Evolutionary conservation across 2,888 invertebrate species (phyloP).

Genomic region (Creontiades dilutus): DNA sequence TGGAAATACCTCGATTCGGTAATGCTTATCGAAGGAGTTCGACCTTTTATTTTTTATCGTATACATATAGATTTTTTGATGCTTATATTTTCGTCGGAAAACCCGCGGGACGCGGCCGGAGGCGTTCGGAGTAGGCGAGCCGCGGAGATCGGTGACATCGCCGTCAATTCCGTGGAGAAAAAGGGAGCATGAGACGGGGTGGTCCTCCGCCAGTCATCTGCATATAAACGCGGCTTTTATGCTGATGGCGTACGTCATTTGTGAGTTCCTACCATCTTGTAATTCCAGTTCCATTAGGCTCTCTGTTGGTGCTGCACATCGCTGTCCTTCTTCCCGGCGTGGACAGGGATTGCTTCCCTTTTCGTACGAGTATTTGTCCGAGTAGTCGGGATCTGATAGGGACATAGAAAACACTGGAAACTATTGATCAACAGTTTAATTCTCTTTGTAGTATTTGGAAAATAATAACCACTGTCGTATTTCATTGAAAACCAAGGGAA

Average conservation of each 20-base stretch:
- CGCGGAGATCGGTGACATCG: not conserved
- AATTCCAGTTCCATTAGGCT: conserved; percentile 54
- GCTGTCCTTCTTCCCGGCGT: not conserved
- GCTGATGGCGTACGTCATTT: conserved; percentile 64
- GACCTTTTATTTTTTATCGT: not conserved
- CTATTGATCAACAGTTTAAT: no score
- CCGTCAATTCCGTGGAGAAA: not conserved
- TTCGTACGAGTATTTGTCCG: not conserved
- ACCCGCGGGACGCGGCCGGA: no score
- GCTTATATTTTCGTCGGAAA: no score
- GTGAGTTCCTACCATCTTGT: conserved; percentile 58
- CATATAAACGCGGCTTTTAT: conserved; percentile 54
- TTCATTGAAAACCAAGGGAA: no score
- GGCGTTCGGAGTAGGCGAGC: not conserved
- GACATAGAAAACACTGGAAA: no score
- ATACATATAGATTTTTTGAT: not conserved
- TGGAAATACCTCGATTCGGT: not conserved
- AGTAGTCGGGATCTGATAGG: no score
- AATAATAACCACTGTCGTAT: no score
- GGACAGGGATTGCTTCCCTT: not conserved
- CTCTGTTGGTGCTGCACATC: not conserved
- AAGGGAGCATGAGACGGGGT: conserved; percentile 5
- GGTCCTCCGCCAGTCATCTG: conserved; percentile 40
- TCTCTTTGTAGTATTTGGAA: no score
- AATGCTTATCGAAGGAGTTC: not conserved